Conservation (phyloP, 2,113 vertebrate species). For the Apteryx owenii region DNA sequence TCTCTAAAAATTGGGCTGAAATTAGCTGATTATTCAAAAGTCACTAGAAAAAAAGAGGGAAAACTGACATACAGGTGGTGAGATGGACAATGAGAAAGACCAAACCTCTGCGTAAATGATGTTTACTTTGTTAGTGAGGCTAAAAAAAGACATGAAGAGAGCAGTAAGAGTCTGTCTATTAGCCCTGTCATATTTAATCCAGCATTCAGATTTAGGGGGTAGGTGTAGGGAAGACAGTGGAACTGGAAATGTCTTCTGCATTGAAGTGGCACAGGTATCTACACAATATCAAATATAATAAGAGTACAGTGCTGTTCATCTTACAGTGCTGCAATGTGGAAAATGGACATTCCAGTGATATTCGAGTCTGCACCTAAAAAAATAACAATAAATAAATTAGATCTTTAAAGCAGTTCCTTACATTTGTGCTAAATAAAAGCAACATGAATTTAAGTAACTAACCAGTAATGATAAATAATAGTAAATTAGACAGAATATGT, state of each 20-base stretch:
- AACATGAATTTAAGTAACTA: background rate
- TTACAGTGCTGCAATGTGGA: background rate
- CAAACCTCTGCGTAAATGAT: background rate
- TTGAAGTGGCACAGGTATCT: background rate
- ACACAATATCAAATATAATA: background rate
- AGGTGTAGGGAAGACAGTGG: background rate
- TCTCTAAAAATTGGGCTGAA: background rate
- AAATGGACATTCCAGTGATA: background rate
- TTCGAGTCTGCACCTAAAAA: background rate
- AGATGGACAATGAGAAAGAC: background rate
- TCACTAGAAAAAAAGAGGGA: background rate
- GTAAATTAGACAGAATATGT: background rate
- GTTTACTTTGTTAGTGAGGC: background rate
- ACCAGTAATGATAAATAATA: background rate
- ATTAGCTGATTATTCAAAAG: background rate
- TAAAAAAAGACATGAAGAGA: background rate
- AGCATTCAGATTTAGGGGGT: background rate
- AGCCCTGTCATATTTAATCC: background rate
- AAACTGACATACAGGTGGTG: background rate
- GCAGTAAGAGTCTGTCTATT: background rate
- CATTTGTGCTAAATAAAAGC: background rate
- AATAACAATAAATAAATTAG: background rate
- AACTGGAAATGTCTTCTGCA: background rate
- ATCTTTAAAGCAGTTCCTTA: background rate
- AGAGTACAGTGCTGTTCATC: background rate